These are phyloP conservation scores for Lucilia cuprina DNA, from an alignment of 1,140 invertebrate species.

Conservation along the genomic window DNA sequence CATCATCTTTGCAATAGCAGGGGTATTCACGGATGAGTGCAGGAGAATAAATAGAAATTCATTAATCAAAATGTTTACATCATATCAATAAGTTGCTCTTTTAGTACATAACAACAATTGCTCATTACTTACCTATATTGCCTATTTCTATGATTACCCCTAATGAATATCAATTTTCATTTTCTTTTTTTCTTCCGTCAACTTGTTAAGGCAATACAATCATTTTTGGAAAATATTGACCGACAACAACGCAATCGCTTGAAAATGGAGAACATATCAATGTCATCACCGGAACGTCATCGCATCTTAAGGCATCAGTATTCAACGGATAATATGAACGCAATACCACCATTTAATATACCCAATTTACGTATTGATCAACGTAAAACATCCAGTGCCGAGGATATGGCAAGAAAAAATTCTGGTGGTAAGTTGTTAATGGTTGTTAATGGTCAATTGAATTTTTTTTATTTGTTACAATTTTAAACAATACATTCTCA, in stretches of 20 bases:
- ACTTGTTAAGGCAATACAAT: slow-evolving; percentile 75
- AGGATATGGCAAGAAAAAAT: slow-evolving; percentile 87
- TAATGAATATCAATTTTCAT: background rate
- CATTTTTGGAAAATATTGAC: slow-evolving; percentile 93
- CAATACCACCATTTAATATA: slow-evolving; percentile 79
- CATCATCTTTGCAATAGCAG: background rate
- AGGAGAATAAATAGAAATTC: too few species aligned
- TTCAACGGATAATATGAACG: slow-evolving; percentile 86
- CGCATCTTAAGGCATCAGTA: slow-evolving; percentile 80
- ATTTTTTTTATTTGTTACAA: background rate
- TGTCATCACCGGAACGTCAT: slow-evolving; percentile 79
- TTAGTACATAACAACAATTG: too few species aligned
- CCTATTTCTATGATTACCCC: too few species aligned
- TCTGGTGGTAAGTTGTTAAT: slow-evolving; percentile 69
- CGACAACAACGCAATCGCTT: slow-evolving; percentile 85
- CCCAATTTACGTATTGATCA: slow-evolving; percentile 84
- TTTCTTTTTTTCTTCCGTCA: background rate
- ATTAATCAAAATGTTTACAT: too few species aligned
- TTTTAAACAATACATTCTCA: too few species aligned
- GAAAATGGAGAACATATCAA: slow-evolving; percentile 78
- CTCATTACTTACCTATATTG: too few species aligned
- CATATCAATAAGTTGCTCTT: too few species aligned
- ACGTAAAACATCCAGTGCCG: slow-evolving; percentile 85
- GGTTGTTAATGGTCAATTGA: background rate
- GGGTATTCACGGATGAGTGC: too few species aligned